Evolutionary conservation across 2,888 invertebrate species (phyloP).

Genomic region (Electrophaes corylata): DNA sequence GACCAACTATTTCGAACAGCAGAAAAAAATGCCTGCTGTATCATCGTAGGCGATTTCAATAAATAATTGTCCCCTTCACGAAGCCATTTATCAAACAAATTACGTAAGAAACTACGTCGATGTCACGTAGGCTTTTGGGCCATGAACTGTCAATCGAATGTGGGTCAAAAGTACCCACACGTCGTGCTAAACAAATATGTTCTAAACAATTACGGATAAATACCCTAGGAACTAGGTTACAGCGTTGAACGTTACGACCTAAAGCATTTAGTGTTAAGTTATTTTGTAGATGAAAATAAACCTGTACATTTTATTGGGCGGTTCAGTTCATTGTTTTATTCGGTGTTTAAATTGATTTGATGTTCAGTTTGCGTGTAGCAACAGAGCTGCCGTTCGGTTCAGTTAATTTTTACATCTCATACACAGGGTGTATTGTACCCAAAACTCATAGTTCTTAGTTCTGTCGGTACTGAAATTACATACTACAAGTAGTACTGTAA

Average conservation of each 20-base stretch:
- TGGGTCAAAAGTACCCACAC: constrained; percentile 53
- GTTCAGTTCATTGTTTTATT: constrained; percentile 37
- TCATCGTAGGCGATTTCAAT: constrained; percentile 42
- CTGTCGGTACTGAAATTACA: no score
- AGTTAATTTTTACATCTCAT: not conserved
- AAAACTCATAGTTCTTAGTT: no score
- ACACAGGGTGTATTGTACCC: not conserved
- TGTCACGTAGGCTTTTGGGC: constrained; percentile 65
- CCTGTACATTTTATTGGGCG: constrained; percentile 34
- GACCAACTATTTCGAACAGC: constrained; percentile 19
- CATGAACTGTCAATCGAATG: constrained; percentile 52
- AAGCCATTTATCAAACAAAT: constrained; percentile 40
- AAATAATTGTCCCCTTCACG: constrained; percentile 35
- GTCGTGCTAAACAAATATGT: constrained; percentile 28
- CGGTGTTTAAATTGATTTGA: constrained; percentile 31
- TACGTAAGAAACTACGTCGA: constrained; percentile 32
- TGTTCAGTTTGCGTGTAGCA: constrained; percentile 31
- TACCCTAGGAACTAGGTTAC: constrained; percentile 28
- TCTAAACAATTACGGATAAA: constrained; percentile 21
- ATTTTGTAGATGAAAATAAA: constrained; percentile 32
- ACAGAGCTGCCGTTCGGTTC: not conserved
- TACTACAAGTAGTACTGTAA: no score
- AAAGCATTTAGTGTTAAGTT: constrained; percentile 10
- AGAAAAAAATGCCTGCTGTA: constrained; percentile 6
- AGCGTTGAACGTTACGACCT: constrained; percentile 17